phyloP scores from a whole-genome alignment of 37 sponge, comb jelly and placozoan species.

The Mnemiopsis leidyi region DNA sequence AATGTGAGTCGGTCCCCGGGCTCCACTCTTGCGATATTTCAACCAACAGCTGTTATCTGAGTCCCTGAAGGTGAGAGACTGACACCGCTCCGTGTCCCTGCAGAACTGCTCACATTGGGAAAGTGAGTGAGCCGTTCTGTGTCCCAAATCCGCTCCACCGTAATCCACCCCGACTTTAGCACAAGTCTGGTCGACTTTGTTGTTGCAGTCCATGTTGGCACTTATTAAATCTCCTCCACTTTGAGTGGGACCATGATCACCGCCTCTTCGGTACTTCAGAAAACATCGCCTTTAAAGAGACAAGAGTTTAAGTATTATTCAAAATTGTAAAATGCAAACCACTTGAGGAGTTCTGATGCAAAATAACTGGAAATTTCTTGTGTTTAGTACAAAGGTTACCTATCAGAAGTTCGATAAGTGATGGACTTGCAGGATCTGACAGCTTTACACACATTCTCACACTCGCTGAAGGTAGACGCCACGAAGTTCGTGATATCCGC shows the following conservation, averaged over 20 bases:
- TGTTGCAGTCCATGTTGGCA: background rate
- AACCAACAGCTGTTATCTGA: background rate
- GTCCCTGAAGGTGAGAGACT: background rate
- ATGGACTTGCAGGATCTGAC: background rate
- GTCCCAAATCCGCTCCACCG: background rate
- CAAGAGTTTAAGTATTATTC: too few relatives aligned
- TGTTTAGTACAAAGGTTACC: too few relatives aligned
- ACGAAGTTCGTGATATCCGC: background rate
- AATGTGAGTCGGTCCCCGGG: background rate
- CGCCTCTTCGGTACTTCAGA: background rate
- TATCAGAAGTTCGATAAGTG: background rate
- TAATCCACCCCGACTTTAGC: background rate
- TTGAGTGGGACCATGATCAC: background rate
- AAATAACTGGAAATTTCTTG: too few relatives aligned
- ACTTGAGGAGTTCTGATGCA: too few relatives aligned
- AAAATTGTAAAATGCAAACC: too few relatives aligned
- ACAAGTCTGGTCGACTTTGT: background rate
- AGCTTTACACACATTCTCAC: background rate
- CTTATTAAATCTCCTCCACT: background rate
- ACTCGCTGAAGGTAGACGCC: background rate
- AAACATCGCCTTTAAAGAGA: too few relatives aligned
- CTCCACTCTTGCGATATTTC: conserved; percentile 16
- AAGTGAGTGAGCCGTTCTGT: background rate
- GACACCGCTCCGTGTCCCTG: conserved; percentile 1
- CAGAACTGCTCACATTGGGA: background rate